Evolutionary conservation across 2,113 vertebrate genomes (phyloP).

Genomic region (Acinonyx jubatus): DNA sequence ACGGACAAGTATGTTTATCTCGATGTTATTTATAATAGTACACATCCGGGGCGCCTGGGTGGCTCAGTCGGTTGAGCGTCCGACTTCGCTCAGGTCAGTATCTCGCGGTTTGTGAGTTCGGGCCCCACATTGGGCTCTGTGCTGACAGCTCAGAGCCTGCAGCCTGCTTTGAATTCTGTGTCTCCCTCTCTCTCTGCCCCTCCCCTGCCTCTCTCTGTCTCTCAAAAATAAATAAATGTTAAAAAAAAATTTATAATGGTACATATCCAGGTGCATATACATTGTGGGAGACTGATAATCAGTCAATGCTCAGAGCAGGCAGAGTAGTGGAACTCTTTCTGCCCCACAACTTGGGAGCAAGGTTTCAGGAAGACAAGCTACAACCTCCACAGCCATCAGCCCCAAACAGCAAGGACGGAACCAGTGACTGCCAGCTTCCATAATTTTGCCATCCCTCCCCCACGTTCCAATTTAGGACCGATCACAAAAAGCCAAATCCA

Average conservation of each 20-base stretch:
- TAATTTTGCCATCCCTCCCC: background rate
- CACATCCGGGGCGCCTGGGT: background rate
- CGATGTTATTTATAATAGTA: background rate
- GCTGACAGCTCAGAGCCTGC: no score
- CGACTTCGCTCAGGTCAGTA: no score
- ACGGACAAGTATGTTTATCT: background rate
- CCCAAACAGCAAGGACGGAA: background rate
- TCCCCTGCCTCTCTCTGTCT: no score
- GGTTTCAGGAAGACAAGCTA: background rate
- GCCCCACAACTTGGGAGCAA: background rate
- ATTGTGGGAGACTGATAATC: background rate
- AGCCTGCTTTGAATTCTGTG: no score
- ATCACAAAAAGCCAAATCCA: background rate
- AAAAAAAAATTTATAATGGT: background rate
- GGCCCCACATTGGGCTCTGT: no score
- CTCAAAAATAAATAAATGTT: no score
- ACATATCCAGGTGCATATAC: background rate
- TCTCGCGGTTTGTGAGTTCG: no score
- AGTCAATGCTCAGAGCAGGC: background rate
- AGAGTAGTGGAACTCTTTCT: background rate
- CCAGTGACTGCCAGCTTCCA: background rate
- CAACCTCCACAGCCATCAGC: background rate
- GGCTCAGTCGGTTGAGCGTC: no score
- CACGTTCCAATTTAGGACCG: background rate
- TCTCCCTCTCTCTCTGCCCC: no score